A percentile compares a stretch with the other conserved stretches of the same genome.
Evolutionary conservation across 1,140 invertebrate species (phyloP).

Genomic region (Bombus huntii): DNA sequence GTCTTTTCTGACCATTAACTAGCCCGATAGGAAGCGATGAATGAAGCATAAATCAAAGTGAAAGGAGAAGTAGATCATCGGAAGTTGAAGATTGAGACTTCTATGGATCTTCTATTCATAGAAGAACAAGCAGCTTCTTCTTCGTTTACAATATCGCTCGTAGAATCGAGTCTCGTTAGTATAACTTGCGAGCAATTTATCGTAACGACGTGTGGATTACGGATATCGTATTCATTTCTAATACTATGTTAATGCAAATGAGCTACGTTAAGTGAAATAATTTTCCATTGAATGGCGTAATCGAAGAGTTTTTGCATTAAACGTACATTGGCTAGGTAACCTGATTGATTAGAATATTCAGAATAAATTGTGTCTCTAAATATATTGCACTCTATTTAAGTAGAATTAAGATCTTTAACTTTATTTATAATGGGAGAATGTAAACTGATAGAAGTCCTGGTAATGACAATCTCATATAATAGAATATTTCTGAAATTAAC

Average conservation of each 20-base stretch:
- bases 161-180: neutral
- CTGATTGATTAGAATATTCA: neutral
- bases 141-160: neutral
- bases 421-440: neutral
- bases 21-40: neutral
- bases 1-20: neutral
- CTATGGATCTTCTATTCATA: neutral
- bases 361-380: neutral
- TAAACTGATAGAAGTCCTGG: too few relatives aligned
- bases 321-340: neutral
- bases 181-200: neutral
- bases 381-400: neutral
- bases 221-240: neutral
- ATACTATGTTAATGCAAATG: neutral
- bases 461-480: too few relatives aligned
- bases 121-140: neutral
- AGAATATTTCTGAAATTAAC: too few relatives aligned
- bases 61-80: constrained; percentile 1
- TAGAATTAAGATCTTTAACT: neutral
- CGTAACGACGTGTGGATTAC: neutral
- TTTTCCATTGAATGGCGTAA: neutral
- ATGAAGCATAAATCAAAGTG: constrained; percentile 17
- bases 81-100: constrained; percentile 5
- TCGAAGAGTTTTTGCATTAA: neutral
- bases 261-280: neutral